Conservation (phyloP, 2,888 invertebrate species). For the Habrosyne pyritoides region DNA sequence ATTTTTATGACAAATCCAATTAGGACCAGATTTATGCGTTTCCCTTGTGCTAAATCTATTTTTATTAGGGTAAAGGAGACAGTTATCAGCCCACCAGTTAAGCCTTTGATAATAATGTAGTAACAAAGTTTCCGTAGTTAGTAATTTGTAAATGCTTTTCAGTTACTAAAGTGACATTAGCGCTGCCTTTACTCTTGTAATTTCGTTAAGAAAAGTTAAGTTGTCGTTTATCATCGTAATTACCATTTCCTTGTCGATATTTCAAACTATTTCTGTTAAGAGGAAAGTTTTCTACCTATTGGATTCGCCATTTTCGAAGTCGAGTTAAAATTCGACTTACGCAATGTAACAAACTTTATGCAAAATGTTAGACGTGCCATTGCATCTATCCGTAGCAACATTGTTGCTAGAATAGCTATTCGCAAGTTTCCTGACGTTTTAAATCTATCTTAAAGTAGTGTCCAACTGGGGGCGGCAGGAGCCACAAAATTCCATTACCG, state of each 20-base stretch:
- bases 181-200: constrained; percentile 29
- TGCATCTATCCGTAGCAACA: constrained; percentile 28
- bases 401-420: constrained; percentile 45
- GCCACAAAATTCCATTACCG: constrained; percentile 74
- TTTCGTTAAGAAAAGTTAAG: constrained; percentile 22
- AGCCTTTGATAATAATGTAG: constrained; percentile 61
- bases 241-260: constrained; percentile 1
- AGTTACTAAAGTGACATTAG: constrained; percentile 51
- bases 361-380: constrained; percentile 30
- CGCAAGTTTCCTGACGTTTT: constrained; percentile 49
- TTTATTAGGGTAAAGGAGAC: constrained; percentile 51
- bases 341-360: constrained; percentile 40
- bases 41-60: constrained; percentile 57
- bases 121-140: constrained; percentile 53
- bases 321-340: constrained; percentile 30
- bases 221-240: constrained; percentile 4
- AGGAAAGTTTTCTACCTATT: background rate
- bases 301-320: constrained; percentile 1
- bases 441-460: constrained; percentile 45
- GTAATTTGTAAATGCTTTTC: constrained; percentile 47
- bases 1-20: constrained; percentile 83
- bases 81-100: constrained; percentile 37
- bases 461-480: constrained; percentile 29
- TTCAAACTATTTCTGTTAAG: background rate
- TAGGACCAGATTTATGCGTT: constrained; percentile 72